A percentile compares a stretch with the other conserved stretches of the same genome.
phyloP scores from a whole-genome alignment of 2,113 vertebrate genomes.

The Phyllostomus hastatus region DNA sequence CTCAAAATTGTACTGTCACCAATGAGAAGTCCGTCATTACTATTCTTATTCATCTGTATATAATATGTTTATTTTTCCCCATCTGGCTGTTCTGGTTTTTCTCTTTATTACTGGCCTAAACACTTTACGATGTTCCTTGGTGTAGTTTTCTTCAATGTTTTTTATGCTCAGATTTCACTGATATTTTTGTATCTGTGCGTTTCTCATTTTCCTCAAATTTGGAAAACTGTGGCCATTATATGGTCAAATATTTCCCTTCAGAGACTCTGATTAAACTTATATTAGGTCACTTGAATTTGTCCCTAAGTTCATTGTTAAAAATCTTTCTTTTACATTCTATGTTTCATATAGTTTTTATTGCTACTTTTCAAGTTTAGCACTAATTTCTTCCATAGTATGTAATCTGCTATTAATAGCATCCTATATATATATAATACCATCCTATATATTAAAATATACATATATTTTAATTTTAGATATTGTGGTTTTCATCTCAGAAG shows the following conservation, averaged over 20 bases:
- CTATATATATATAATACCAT: neutral
- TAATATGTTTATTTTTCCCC: neutral
- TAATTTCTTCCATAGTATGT: neutral
- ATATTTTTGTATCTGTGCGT: neutral
- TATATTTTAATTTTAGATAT: neutral
- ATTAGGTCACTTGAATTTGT: neutral
- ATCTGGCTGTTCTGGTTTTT: neutral
- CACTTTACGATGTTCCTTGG: neutral
- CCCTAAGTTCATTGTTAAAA: neutral
- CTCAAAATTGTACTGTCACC: neutral
- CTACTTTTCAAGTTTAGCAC: neutral
- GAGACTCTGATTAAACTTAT: neutral
- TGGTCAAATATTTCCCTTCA: neutral
- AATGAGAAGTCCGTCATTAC: neutral
- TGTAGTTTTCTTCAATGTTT: neutral
- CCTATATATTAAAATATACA: neutral
- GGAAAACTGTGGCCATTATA: neutral
- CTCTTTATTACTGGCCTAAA: neutral
- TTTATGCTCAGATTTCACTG: neutral
- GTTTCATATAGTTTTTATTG: neutral
- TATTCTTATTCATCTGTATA: neutral
- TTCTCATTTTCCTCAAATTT: constrained; percentile 1
- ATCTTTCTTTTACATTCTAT: neutral
- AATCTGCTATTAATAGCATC: neutral
- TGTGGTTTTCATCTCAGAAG: neutral